Evolutionary conservation across 2,113 vertebrate genomes (phyloP).

Genomic region (Falco punctatus): DNA sequence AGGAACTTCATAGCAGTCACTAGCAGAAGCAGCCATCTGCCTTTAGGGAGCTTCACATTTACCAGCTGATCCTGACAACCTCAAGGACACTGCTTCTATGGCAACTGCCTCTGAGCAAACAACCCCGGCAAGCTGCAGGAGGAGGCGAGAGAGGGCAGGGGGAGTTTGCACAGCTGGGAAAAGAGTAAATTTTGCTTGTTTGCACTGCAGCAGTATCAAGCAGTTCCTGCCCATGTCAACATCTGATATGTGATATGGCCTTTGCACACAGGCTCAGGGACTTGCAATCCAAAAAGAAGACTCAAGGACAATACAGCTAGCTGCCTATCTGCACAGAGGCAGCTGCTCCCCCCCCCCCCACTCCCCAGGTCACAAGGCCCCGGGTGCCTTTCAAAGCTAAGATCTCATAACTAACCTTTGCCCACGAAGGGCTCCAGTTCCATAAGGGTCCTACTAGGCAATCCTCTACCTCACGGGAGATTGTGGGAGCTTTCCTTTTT

Average conservation of each 20-base stretch:
- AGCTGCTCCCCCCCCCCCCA: background rate
- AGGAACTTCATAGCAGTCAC: background rate
- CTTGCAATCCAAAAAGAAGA: background rate
- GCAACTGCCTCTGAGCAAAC: conserved; percentile 7
- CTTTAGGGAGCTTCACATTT: background rate
- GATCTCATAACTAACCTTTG: background rate
- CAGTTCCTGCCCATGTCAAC: background rate
- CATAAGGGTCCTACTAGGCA: background rate
- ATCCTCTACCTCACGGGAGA: background rate
- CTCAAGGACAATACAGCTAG: background rate
- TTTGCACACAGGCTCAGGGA: background rate
- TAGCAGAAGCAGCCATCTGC: background rate
- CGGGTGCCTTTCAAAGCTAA: background rate
- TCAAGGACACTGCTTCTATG: background rate
- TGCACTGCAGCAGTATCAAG: background rate
- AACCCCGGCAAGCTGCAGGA: background rate
- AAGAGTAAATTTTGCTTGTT: background rate
- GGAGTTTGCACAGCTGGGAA: background rate
- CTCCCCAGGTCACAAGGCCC: background rate
- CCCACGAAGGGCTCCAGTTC: background rate
- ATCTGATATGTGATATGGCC: background rate
- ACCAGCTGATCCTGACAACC: background rate
- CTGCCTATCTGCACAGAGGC: background rate
- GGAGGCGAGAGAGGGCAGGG: background rate
- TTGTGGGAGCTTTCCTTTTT: background rate